Evolutionary conservation across 1,140 invertebrate genomes (phyloP).

Genomic region (Hypothenemus hampei): DNA sequence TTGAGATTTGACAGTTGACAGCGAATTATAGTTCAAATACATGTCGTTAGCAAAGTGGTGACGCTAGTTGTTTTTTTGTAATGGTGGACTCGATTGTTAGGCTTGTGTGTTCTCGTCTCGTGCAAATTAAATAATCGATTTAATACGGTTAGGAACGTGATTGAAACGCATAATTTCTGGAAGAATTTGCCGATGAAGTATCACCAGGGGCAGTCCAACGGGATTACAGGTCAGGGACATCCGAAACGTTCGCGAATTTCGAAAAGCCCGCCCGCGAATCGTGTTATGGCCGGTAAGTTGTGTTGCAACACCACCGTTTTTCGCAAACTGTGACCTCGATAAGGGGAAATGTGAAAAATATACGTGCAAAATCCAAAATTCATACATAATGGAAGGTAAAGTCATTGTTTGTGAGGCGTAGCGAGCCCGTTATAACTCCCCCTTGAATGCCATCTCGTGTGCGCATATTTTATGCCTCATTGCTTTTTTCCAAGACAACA

Average conservation of each 20-base stretch:
- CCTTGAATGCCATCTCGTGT: slow-evolving; percentile 15
- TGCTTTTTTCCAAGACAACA: background rate
- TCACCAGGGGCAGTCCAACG: slow-evolving; percentile 28
- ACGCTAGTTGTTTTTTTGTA: too few species aligned
- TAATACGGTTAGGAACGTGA: background rate
- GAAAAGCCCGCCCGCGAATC: slow-evolving; percentile 39
- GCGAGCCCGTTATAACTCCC: background rate
- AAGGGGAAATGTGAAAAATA: slow-evolving; percentile 40
- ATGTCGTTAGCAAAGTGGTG: too few species aligned
- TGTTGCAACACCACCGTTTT: slow-evolving; percentile 36
- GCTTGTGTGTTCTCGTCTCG: slow-evolving; percentile 26
- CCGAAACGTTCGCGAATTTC: slow-evolving; percentile 39
- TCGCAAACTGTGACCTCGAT: slow-evolving; percentile 42
- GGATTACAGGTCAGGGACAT: slow-evolving; percentile 32
- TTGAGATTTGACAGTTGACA: too few species aligned
- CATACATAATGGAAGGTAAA: slow-evolving; percentile 45
- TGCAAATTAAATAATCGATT: background rate
- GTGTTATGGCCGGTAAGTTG: slow-evolving; percentile 45
- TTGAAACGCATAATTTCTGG: background rate
- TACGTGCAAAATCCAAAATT: slow-evolving; percentile 30
- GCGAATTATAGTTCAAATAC: too few species aligned
- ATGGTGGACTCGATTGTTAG: slow-evolving; percentile 20
- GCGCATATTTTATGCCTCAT: slow-evolving; percentile 18
- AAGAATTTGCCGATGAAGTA: slow-evolving; percentile 26
- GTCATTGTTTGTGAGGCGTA: slow-evolving; percentile 23